Conservation (phyloP, 1,140 invertebrate species). For the Lepidostoma basale region DNA sequence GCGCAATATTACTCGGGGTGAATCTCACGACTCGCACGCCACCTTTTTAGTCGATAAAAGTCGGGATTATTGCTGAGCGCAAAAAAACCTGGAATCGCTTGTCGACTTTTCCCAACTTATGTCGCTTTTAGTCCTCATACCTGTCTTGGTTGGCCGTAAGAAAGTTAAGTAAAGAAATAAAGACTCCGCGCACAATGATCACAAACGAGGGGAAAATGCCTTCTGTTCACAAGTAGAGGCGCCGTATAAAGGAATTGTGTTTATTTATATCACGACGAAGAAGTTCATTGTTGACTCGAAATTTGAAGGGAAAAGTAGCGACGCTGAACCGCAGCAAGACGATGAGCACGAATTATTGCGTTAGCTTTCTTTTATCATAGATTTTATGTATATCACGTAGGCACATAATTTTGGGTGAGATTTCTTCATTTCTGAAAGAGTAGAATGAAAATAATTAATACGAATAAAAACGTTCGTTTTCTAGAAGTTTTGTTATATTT, state of each 20-base stretch:
- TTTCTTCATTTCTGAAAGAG: too few species aligned
- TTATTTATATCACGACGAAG: conserved; percentile 11
- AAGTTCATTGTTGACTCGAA: conserved; percentile 10
- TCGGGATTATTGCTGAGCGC: too few species aligned
- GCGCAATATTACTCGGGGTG: too few species aligned
- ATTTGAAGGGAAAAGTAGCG: neutral
- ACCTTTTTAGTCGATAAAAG: too few species aligned
- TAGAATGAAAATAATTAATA: too few species aligned
- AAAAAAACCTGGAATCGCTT: neutral
- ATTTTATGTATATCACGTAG: neutral
- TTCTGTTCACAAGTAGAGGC: conserved; percentile 1
- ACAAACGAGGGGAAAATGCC: conserved; percentile 13
- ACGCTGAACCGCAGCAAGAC: neutral
- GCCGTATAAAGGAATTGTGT: conserved; percentile 15
- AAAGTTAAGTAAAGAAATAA: conserved; percentile 6
- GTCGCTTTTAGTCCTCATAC: neutral
- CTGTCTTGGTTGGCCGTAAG: neutral
- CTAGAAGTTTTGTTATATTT: too few species aligned
- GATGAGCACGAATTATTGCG: neutral
- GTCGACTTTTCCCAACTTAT: neutral
- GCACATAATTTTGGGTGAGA: too few species aligned
- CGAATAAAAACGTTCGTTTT: too few species aligned
- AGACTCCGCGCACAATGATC: neutral
- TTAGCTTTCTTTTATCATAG: neutral
- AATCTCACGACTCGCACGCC: too few species aligned